phyloP scores from a whole-genome alignment of 2,113 vertebrate species.

The Catharus minimus region DNA sequence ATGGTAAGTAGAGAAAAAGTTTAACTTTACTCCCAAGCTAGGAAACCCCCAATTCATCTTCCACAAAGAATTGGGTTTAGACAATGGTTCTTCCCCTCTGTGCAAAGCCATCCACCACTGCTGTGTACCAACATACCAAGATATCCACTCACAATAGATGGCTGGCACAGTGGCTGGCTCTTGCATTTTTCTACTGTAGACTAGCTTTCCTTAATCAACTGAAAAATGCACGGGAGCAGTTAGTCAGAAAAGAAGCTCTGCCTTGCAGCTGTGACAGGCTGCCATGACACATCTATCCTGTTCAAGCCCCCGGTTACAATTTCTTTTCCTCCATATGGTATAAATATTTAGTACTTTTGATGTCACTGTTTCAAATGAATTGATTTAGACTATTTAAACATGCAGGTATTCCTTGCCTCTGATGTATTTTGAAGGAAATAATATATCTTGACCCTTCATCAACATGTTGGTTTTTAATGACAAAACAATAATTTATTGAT shows the following conservation, averaged over 20 bases:
- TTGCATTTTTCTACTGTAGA: not conserved
- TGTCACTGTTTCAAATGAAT: not conserved
- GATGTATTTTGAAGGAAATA: not conserved
- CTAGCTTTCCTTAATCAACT: not conserved
- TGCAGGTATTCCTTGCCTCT: not conserved
- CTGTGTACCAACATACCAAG: not conserved
- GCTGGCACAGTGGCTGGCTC: not conserved
- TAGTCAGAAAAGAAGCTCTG: conserved; percentile 1
- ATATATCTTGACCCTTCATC: not conserved
- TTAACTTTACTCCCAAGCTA: not conserved
- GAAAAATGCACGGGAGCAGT: not conserved
- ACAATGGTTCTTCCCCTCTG: not conserved
- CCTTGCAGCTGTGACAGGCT: conserved; percentile 5
- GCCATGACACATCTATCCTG: not conserved
- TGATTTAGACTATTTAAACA: not conserved
- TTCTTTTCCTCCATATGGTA: not conserved
- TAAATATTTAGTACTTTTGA: conserved; percentile 22
- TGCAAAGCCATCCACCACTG: not conserved
- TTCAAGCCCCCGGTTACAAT: not conserved
- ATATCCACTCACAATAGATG: not conserved
- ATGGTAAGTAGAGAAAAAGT: not conserved
- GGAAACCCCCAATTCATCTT: not conserved
- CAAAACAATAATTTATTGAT: not conserved
- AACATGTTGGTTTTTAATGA: not conserved
- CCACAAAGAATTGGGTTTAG: not conserved